Base-by-base conservation (phyloP, 2,888 invertebrate genomes). In the Celastrina argiolus region DNA sequence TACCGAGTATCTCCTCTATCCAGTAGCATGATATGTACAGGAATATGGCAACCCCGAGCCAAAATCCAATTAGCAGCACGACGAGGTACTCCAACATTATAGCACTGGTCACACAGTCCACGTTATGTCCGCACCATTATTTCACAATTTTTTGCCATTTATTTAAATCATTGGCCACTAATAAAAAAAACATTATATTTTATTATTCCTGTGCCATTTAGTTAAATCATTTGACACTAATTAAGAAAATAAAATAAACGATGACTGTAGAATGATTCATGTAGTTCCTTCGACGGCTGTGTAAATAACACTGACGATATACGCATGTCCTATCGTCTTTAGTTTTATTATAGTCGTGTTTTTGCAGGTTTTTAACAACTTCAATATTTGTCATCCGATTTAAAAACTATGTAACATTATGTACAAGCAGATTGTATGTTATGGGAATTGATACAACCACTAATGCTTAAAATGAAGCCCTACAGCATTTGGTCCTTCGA, bases 1-100 rank as follows among this genome's bases (percentile, higher is more conserved):
- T 82, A 93, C 94, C 94, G 75, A 93, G 87, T 69, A 93, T 87
- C 76, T 93, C 93, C 75, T 94, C 93, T 61, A 93, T 84, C 84
- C 93, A 87, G 76, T 93, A 93, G 76, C 88, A 92, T 78, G 91
- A 88, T 72, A 92, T 81, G 75, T 91, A 92, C 63, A 92, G 81
- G 76, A 92, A 86, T 71, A 88, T 85, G 78, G 91, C 91, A 64
- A 91, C 84, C 61, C 92, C 92, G 18, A 91, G 83, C 91, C 92
- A 92, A 70, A 91, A 91, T 51, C 91, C 92, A 68, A 88, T 78
- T 59, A 91, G 81, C 70, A 91, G 77, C 34, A 88, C 84, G 26
- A 84, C 83, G 12, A 92, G 76, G 72, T 91, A 91, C 69, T 83
- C 89, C 88, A 84, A 87, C 92, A 92, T 92, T 75, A 75, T 78